Base-by-base conservation (phyloP, 2,797 vertebrate species). In the Helicolenus hilgendorfi region DNA sequence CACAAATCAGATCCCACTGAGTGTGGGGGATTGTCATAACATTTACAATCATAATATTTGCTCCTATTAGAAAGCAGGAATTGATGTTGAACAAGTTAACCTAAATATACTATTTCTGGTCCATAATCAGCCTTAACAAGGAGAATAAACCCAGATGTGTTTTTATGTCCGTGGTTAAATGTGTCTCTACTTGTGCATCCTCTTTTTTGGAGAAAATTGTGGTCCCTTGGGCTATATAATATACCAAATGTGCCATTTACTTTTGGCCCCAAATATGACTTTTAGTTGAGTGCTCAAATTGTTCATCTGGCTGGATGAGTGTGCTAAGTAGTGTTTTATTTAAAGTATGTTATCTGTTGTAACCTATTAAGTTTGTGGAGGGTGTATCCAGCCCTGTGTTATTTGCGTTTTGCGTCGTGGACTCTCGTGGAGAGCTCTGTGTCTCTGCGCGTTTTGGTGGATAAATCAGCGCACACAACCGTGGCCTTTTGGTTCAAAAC, bases 371-470 rank as follows among this genome's bases (percentile, higher is more conserved):
- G 24, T 84, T 87, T 71, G 11, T 31, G 8, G 41, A 79, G 73
- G 81, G 75, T 84, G 72, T 35, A 29, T 80, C 72, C 81, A 82
- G 26, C 58, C 22, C 35, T 22, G 70, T 35, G 77, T 59, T n/a
- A 63, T 53, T 83, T 49, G 85, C 72, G 38, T 92, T 88, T 45
- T 87, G 91, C 87, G 92, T 85, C 79, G 89, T 81, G 93, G 80
- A 83, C 87, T 75, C 71, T 80, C 0, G 24, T 92, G 94, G 93
- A 92, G 91, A 94, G 87, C 84, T 72, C 59, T 15, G 88, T 85
- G 89, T 86, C 72, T 91, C 89, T 95, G 96, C 89, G 96, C 96
- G 94, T 96, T 96, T 91, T 92, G 86, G 91, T 26, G 72, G 45
- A 76, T 45, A 73, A 72, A 89, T 81, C 75, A 9, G 60, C 73